Evolutionary conservation across 1,140 invertebrate genomes (phyloP).

Genomic region (Lepidurus packardi): DNA sequence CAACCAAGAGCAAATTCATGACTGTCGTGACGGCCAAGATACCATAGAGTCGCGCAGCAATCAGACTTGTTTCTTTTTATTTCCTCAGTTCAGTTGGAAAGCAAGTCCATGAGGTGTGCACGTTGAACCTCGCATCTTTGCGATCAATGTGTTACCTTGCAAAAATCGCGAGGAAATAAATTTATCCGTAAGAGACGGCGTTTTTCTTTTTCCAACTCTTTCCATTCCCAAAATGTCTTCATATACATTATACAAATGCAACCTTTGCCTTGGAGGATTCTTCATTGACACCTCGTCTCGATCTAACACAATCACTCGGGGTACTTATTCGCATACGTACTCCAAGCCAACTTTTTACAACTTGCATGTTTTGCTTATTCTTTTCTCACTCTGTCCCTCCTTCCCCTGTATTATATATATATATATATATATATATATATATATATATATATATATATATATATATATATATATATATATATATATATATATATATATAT

Average conservation of each 20-base stretch:
- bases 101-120: not conserved
- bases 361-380: too few relatives aligned
- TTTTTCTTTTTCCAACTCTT: not conserved
- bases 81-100: not conserved
- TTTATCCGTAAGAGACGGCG: not conserved
- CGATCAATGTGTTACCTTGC: not conserved
- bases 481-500: too few relatives aligned
- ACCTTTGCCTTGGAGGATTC: not conserved
- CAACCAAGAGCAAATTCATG: slow-evolving; percentile 8
- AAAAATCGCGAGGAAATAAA: not conserved
- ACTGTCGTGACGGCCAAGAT: slow-evolving; percentile 13
- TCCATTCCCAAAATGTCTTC: not conserved
- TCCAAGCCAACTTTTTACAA: too few relatives aligned
- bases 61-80: not conserved
- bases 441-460: too few relatives aligned
- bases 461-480: too few relatives aligned
- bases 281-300: too few relatives aligned
- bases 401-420: too few relatives aligned
- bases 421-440: too few relatives aligned
- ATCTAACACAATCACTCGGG: too few relatives aligned
- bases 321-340: too few relatives aligned
- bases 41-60: not conserved
- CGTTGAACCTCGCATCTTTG: not conserved
- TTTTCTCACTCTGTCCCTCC: too few relatives aligned
- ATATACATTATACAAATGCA: not conserved